Percentiles rank a stretch among this genome's conserved stretches.
Evolutionary conservation across 2,888 invertebrate species (phyloP).

Genomic region (Leistus spinibarbis): DNA sequence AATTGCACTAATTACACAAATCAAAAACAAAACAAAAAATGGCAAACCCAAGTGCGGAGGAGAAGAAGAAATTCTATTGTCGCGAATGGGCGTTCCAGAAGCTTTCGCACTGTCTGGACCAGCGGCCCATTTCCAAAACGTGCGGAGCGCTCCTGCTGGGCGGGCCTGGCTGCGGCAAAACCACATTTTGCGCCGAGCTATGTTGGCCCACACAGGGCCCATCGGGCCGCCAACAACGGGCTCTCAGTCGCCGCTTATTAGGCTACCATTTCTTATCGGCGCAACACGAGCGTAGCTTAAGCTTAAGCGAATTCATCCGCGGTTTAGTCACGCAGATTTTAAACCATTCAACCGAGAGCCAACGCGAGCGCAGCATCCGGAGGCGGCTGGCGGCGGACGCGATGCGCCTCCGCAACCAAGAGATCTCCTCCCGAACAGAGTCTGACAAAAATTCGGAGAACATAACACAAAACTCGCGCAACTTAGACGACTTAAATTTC

Average conservation of each 20-base stretch:
- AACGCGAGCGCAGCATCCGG: slow-evolving; percentile 56
- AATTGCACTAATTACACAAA: slow-evolving; percentile 5
- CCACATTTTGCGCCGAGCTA: slow-evolving; percentile 83
- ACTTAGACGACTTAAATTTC: slow-evolving; percentile 2
- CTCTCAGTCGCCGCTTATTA: slow-evolving; percentile 77
- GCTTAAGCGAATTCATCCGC: slow-evolving; percentile 83
- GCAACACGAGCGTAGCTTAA: slow-evolving; percentile 83
- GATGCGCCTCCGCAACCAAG: slow-evolving; percentile 44
- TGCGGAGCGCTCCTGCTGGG: slow-evolving; percentile 89
- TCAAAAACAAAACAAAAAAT: slow-evolving; percentile 45
- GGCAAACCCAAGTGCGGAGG: slow-evolving; percentile 56
- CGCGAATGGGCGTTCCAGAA: slow-evolving; percentile 97
- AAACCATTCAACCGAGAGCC: slow-evolving; percentile 66
- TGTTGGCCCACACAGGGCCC: slow-evolving; percentile 73
- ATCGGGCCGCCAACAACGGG: slow-evolving; percentile 71
- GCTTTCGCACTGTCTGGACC: slow-evolving; percentile 88
- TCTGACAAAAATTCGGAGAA: slow-evolving; percentile 35
- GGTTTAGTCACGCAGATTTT: slow-evolving; percentile 84
- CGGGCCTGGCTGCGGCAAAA: slow-evolving; percentile 90
- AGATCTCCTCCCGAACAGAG: slow-evolving; percentile 40
- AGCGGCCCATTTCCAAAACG: slow-evolving; percentile 81
- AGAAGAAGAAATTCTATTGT: slow-evolving; percentile 81
- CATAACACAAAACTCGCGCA: neutral
- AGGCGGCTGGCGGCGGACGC: slow-evolving; percentile 51
- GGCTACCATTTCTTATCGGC: slow-evolving; percentile 90